Conservation (phyloP, 2,888 invertebrate genomes). For the Lasioglossum leucozonium region DNA sequence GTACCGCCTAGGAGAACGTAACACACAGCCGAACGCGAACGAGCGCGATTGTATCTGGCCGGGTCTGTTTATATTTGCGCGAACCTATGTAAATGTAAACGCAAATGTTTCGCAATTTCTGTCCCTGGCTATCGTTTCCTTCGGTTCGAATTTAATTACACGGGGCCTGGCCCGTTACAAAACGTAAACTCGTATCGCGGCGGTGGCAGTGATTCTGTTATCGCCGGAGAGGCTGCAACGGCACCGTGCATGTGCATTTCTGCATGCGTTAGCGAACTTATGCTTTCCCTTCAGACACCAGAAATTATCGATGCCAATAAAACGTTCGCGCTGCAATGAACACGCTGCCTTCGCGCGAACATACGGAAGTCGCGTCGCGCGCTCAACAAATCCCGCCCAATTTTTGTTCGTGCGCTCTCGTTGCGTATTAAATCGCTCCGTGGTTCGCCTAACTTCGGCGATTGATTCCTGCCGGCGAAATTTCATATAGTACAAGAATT, state of each 20-base stretch:
- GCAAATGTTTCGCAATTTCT: conserved; percentile 76
- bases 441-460: not conserved
- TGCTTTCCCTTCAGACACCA: conserved; percentile 9
- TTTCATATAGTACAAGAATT: conserved; percentile 1
- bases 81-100: conserved; percentile 70
- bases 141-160: conserved; percentile 68
- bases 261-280: not conserved
- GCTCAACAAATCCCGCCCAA: conserved; percentile 21
- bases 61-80: conserved; percentile 69
- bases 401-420: conserved; percentile 33
- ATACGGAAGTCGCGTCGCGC: conserved; percentile 27
- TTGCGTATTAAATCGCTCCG: conserved; percentile 1
- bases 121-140: conserved; percentile 79
- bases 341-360: not conserved
- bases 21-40: conserved; percentile 58
- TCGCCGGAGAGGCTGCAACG: conserved; percentile 9
- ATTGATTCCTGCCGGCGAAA: not conserved
- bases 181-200: conserved; percentile 47
- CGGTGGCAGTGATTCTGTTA: conserved; percentile 48
- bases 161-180: conserved; percentile 53
- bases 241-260: not conserved
- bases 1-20: conserved; percentile 76
- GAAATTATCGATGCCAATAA: conserved; percentile 13
- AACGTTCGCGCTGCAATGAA: conserved; percentile 7
- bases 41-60: conserved; percentile 67